phyloP scores from a whole-genome alignment of 2,888 invertebrate genomes.

The Notocelia uddmanniana region DNA sequence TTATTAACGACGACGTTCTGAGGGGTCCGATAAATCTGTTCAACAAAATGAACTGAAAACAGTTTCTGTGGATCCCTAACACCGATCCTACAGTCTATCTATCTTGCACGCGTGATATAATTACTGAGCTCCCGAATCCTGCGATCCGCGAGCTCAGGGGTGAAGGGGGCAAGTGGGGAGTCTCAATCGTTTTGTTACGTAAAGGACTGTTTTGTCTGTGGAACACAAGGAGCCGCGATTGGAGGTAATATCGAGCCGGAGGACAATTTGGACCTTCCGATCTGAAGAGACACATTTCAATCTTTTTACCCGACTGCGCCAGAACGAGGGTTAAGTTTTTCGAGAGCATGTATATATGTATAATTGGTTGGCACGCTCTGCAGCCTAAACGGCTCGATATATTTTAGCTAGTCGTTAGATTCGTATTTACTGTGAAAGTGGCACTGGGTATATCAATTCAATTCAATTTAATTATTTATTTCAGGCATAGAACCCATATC shows the following conservation, averaged over 20 bases:
- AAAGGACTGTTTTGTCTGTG: slow-evolving; percentile 15
- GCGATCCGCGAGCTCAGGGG: not conserved
- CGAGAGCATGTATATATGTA: too few relatives aligned
- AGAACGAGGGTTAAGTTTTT: too few relatives aligned
- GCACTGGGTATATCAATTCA: too few relatives aligned
- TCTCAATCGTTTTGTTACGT: slow-evolving; percentile 15
- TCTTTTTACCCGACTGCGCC: too few relatives aligned
- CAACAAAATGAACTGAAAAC: not conserved
- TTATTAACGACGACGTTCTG: not conserved
- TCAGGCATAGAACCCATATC: too few relatives aligned
- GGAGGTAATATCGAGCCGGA: not conserved
- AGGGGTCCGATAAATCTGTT: slow-evolving; percentile 3
- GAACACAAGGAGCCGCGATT: not conserved
- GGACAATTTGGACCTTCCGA: not conserved
- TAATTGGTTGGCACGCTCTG: too few relatives aligned
- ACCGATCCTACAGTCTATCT: slow-evolving; percentile 36
- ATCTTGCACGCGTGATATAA: slow-evolving; percentile 38
- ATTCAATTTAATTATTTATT: too few relatives aligned
- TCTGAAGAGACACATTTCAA: too few relatives aligned
- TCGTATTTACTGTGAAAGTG: too few relatives aligned
- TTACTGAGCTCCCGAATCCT: slow-evolving; percentile 37
- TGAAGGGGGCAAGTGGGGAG: not conserved
- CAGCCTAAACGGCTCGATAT: too few relatives aligned
- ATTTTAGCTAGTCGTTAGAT: too few relatives aligned
- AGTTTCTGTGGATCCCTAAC: not conserved